Base-by-base conservation (phyloP, 1,140 invertebrate species). In the Achatina immaculata region DNA sequence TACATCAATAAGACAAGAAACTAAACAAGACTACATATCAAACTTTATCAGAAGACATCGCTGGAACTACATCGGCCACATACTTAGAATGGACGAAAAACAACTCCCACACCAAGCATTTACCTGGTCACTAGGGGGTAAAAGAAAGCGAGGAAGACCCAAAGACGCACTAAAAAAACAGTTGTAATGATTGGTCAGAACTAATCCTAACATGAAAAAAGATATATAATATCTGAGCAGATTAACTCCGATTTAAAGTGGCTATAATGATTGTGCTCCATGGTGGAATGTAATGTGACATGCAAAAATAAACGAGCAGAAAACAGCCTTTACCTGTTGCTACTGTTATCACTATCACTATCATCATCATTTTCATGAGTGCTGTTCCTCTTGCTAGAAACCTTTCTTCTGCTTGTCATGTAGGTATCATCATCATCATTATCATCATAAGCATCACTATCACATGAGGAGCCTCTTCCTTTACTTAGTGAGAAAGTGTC, bases 371-470 rank as follows among this genome's bases (percentile, higher is more conserved):
- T 34, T 31, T 34, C 58, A n/a, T n/a, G n/a, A n/a, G n/a, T n/a
- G 31, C n/a, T 62, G 58, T 28, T 62, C 31, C 58, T 62, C 58
- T 62, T 62, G n/a, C 58, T 62, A 28, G 58, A 62, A 28, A 1
- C 16, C 16, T 62, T 62, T 16, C 58, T 62, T 62, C 58, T 62
- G 58, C n/a, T 62, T 34, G 58, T 19, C 28, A 62, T 31, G 28
- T 62, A 62, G n/a, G n/a, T n/a, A n/a, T n/a, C n/a, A 28, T 62
- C 58, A 62, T 31, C 58, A 62, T 62, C 58, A 31, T 31, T 62
- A 19, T 62, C 58, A 62, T 31, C 28, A 31, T 31, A 31, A 19
- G 28, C 58, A 62, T 31, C 28, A 31, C 58, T 62, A 9, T 19
- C 31, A 3, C 24, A 24, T 14, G 48, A 55, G 48, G 48, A 55